Evolutionary conservation across 1,140 invertebrate genomes (phyloP), one percentile per base, ranked within the genome.

Genomic region (Samia ricini): DNA sequence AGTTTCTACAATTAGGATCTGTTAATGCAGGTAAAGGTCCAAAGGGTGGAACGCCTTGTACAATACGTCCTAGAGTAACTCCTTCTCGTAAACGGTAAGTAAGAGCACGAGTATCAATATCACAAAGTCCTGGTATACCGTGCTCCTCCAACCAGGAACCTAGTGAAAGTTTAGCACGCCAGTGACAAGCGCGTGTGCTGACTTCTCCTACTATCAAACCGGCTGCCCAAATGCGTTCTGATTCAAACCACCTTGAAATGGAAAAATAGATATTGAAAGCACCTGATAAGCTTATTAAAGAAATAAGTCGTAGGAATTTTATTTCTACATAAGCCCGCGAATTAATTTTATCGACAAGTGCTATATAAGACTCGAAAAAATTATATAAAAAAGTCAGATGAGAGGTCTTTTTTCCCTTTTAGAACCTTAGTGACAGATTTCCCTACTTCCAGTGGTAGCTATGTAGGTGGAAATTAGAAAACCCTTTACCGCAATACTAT

Each of bases 131-230:
- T 2, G 97, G 96, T 15, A 99, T 90, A 22, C 94, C 93, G 71
- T 97, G 92, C 54, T 94, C 90, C 26, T 91, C 78, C 82, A 99
- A 93, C 98, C 98, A 99, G 33, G 94, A 68, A 0, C 96, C 95
- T 0, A 99, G 89, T 0, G 96, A 97, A 69, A 93, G 93, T 0
- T 83, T 90, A 24, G 94, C 92, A 59, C 95, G 94, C 98, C 98
- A 99, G 83, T 99, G 98, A 78, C 96, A 98, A 6, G 97, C 97
- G 2, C 92, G 91, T 15, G 95, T 94, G 77, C 96, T 97, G 7
- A 96, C 86, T 89, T 99, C 97, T 0, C 96, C 97, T 20, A 99
- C 96, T 71, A 99, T 95, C 22, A 99, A 90, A 2, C 94, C 99
- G n/a, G 96, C 93, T 19, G 96, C 95, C 95, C 99, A 99, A 57